Evolutionary conservation across 2,888 invertebrate species (phyloP), one percentile per base, ranked within the genome.

Genomic region (Leptopilina syphax): DNA sequence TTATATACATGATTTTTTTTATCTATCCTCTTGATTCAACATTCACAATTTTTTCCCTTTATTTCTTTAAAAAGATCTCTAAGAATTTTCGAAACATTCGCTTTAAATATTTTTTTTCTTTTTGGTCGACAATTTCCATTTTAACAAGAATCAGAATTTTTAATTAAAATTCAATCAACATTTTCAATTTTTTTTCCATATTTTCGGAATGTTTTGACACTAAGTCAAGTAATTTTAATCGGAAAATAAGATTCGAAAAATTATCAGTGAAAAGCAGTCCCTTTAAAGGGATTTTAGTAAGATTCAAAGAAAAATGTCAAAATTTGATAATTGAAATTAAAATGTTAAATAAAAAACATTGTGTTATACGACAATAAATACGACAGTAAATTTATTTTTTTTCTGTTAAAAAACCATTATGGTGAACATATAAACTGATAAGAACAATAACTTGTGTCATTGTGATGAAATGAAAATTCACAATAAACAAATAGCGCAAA

Each of bases 151-250:
- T 65, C 27, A 47, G 63, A 60, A 44, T 50, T 34, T 34, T 54
- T 77, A 65, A 77, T 60, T 77, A 9, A 60, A 76, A 41, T 54
- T 65, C 8, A 63, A 65, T n/a, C 34, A 34, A 77, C 50, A 50
- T 41, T 24, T 77, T 60, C 8, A 44, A 18, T 77, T 77, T 63
- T 76, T 3, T 76, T 4, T 34, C 34, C 34, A 34, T 10, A 24
- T 65, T 41, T 77, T n/a, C 41, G 63, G 47, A 77, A 77, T 47
- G 65, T 63, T 50, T 50, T 50, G 8, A 44, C 44, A 44, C 7
- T 10, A 50, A 50, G 9, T 9, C 9, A 50, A 44, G 8, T 8
- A 7, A 44, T 44, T 44, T 44, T 8, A 44, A 5, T 44, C 5
- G 1, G 10, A 50, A 50, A 50, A 50, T 10, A 50, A 50, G 50